Base-by-base conservation (phyloP, 2,888 invertebrate species). In the Agrochola macilenta region DNA sequence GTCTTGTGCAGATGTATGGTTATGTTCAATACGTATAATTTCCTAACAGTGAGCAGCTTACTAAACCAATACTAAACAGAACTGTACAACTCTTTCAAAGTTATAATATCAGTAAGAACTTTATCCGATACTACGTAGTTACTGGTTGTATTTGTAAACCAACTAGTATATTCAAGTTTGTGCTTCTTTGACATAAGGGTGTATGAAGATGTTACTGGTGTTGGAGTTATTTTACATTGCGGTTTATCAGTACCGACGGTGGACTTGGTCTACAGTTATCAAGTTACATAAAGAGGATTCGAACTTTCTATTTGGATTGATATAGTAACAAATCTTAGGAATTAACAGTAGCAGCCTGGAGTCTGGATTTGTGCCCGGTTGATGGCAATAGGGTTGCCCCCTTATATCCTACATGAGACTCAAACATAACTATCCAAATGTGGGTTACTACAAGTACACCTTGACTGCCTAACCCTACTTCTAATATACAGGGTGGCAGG, bases 91-190 rank as follows among this genome's bases (percentile, higher is more conserved):
- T 64, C 7, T 63, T 63, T 63, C 14, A 1, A 54, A 17, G 43
- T 26, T 30, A 30, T 43, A 74, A 73, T n/a, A 57, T 30, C 35
- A 46, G 30, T 54, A 35, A 35, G 8, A 63, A 69, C n/a, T 58
- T 66, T 46, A 60, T n/a, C n/a, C n/a, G 17, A 23, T 65, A 60
- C n/a, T 65, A n/a, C n/a, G n/a, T n/a, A 30, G 9, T 57, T 46
- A 43, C 43, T 58, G 14, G n/a, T 71, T 26, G 71, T 65, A 72
- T 58, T 78, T 71, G 52, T 52, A 23, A 78, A 77, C 43, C 49
- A 78, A 54, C 76, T 69, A 54, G 71, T 78, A 52, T 71, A 49
- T 64, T 49, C 9, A 78, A 78, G 64, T 78, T 78, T 20, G 20
- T 43, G 35, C 20, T 77, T 43, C n/a, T 7, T 26, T 26, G 5